Evolutionary conservation across 2,888 invertebrate species (phyloP), one percentile per base, ranked within the genome.

Genomic region (Temnothorax rugatulus): DNA sequence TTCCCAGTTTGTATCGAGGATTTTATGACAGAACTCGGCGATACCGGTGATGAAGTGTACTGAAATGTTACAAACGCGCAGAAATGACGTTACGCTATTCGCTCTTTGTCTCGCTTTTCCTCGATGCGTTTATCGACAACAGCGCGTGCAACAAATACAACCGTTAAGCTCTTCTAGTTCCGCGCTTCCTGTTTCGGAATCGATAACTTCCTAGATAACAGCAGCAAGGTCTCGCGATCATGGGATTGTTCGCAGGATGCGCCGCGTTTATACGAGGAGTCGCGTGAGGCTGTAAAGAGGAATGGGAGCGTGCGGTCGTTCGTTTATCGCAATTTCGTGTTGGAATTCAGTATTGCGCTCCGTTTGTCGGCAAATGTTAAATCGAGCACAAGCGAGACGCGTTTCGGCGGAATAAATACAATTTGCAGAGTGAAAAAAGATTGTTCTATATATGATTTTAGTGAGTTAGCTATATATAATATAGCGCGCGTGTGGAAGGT

Each of bases 81-180:
- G 47, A 29, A 69, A 47, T 7, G 52, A 69, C 15, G 44, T 71
- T 34, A 69, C 57, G 34, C 59, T 57, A 54, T 29, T 44, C 68
- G 29, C 18, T 52, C 38, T 76, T 66, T 68, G 44, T 79, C 44
- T 34, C 79, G 34, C 34, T 47, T 57, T 71, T 59, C 21, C 21
- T 69, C 18, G 47, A 3, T 11, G 11, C 34, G 69, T 77, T 68
- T 79, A 47, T 71, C 69, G 47, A 66, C 25, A 29, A 34, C 29
- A 59, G n/a, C 21, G n/a, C 34, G 38, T 21, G 71, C 71, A 59
- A 71, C 71, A 59, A 71, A 79, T 38, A 61, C 9, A 21, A 71
- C 21, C 34, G 25, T 79, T 79, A 59, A 79, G 71, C 71, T 79
- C 59, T 79, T 79, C 79, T 47, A 68, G 77, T 47, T 34, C 38